Base-by-base conservation (phyloP, 2,797 vertebrate genomes). In the Lophotriccus pileatus region DNA sequence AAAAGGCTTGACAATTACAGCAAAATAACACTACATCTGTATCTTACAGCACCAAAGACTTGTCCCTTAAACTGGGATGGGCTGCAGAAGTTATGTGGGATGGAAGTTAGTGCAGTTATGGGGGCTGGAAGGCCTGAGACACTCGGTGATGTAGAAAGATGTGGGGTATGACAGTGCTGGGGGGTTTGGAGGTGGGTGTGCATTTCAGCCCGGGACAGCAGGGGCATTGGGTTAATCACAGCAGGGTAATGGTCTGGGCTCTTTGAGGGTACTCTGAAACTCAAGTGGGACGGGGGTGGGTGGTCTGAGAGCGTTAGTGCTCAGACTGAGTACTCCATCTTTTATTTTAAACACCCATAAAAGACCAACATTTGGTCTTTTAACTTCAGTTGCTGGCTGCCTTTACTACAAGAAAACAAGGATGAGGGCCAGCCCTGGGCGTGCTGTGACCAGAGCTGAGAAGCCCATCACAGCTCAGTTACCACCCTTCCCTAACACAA, bases 71-170 rank as follows among this genome's bases (percentile, higher is more conserved):
- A 28, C 6, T 4, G 8, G 46, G 28, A 3, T 12, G 10, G 70
- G 37, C n/a, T 11, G 28, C 36, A 60, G 46, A 46, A 44, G 20
- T 44, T 44, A 44, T 22, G 44, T 21, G 44, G 44, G 44, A 20
- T 44, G 9, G 43, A 44, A 44, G 44, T 44, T 44, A 44, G 44
- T 44, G 44, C 44, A 44, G 44, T 44, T 46, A 2, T 0, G 3
- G 13, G 12, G 7, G 12, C 4, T 12, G n/a, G 41, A 46, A 49
- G 12, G 53, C 50, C 17, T 5, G 16, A 24, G 36, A 2, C 19
- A 7, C 14, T 34, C 0, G 0, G 23, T 21, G 37, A 2, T 28
- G 34, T 1, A 34, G 47, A 47, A 27, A 50, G 58, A 17, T 2
- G 41, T 22, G 34, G 21, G 21, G 37, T 28, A 0, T 9, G n/a